Evolutionary conservation across 2,888 invertebrate genomes (phyloP), one percentile per base, ranked within the genome.

Genomic region (Hypercompe scribonia): DNA sequence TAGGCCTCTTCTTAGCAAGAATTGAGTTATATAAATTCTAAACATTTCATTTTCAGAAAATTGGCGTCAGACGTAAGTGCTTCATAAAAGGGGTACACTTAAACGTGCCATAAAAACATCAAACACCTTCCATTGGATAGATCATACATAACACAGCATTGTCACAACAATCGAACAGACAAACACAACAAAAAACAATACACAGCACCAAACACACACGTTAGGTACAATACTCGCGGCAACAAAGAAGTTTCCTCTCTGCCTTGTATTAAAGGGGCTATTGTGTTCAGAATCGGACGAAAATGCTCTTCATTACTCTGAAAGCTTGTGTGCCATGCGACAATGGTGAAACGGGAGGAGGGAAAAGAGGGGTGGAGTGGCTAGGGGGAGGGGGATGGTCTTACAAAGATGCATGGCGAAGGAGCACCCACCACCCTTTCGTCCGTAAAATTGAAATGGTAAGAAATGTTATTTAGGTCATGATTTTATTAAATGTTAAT

Each of bases 261-360:
- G 89, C 93, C 91, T 95, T 93, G 95, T 95, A 95, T 94, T 95
- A 95, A 94, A 95, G 93, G 92, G 88, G 78, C 89, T 86, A 95
- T 95, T 95, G 95, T 95, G 88, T 74, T 89, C 91, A 86, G 93
- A 96, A 96, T 96, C 95, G 95, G 95, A 95, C 96, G 95, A 96
- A 96, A 96, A 96, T 96, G 95, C 95, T 96, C 96, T 96, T 96
- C 96, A 96, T 96, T 96, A 96, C 94, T 93, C 92, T 95, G 96
- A 96, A 95, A 96, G 96, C 96, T 95, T 93, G 94, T 94, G 93
- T 95, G 94, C 94, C 91, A 91, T 93, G 92, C 93, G 93, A 95
- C 95, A 95, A 95, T 95, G 91, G 93, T 84, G 89, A 88, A 88
- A 85, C 82, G 88, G 88, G 88, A 89, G 87, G 86, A 74, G 50